Percentiles rank a stretch among this genome's conserved stretches.
phyloP scores from a whole-genome alignment of 2,797 vertebrate species.

The Danio kyathit region DNA sequence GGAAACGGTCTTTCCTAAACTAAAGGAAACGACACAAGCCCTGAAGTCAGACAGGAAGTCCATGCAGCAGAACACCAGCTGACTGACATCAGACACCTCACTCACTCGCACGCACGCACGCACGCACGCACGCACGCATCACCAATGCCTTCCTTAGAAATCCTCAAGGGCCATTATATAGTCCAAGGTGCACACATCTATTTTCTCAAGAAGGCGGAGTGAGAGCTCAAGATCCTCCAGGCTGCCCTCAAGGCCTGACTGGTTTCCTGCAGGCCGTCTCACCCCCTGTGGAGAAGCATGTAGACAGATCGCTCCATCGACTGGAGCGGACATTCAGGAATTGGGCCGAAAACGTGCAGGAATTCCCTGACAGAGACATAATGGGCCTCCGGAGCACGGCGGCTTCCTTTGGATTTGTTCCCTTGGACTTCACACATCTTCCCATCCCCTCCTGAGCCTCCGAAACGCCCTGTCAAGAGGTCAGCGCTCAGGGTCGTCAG shows the following conservation, averaged over 20 bases:
- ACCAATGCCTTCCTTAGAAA: slow-evolving; percentile 45
- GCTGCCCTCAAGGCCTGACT: slow-evolving; percentile 6
- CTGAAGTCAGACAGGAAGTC: slow-evolving; percentile 61
- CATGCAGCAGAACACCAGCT: slow-evolving; percentile 66
- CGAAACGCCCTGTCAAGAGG: slow-evolving; percentile 41
- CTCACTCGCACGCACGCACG: slow-evolving; percentile 48
- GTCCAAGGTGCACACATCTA: slow-evolving; percentile 44
- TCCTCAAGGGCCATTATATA: slow-evolving; percentile 34
- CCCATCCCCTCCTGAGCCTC: slow-evolving; percentile 39
- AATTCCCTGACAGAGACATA: slow-evolving; percentile 45
- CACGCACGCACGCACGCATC: too few species aligned
- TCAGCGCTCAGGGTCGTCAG: slow-evolving; percentile 56
- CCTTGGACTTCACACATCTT: slow-evolving; percentile 43
- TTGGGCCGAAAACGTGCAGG: slow-evolving; percentile 17
- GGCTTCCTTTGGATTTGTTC: slow-evolving; percentile 49
- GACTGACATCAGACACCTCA: slow-evolving; percentile 49
- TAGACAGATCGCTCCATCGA: slow-evolving; percentile 28
- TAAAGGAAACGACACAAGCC: slow-evolving; percentile 50
- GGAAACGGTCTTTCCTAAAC: slow-evolving; percentile 47
- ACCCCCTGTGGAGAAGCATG: slow-evolving; percentile 17
- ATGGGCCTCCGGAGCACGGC: slow-evolving; percentile 42
- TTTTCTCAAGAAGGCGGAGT: slow-evolving; percentile 32
- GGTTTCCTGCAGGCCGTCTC: slow-evolving; percentile 44
- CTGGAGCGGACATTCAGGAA: background rate
- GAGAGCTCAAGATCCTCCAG: slow-evolving; percentile 38